Conservation (phyloP, 2,888 invertebrate genomes). For the Eudemis profundana region DNA sequence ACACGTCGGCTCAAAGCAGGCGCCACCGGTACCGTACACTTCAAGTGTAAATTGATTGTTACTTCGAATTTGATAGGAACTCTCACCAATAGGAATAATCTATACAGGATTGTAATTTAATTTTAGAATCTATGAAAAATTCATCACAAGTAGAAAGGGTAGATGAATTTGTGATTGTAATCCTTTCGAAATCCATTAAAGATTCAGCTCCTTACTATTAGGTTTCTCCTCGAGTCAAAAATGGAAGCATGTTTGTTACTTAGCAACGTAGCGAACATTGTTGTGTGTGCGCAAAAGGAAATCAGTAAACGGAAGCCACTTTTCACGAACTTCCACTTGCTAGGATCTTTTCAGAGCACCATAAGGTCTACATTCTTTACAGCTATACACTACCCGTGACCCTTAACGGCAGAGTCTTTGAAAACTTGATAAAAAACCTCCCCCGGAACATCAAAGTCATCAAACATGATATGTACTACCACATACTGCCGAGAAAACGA, state of each 20-base stretch:
- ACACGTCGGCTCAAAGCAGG: conserved; percentile 30
- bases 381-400: conserved; percentile 5
- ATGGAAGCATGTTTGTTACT: conserved; percentile 2
- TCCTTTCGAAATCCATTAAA: conserved; percentile 8
- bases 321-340: conserved; percentile 18
- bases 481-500: background rate
- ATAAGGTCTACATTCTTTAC: conserved; percentile 15
- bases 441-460: conserved; percentile 20
- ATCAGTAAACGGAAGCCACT: conserved; percentile 24
- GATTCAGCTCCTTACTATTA: background rate
- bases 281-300: conserved; percentile 24
- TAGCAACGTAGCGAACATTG: conserved; percentile 12
- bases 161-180: conserved; percentile 12
- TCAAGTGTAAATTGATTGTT: conserved; percentile 41
- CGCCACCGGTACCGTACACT: conserved; percentile 38
- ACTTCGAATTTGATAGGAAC: conserved; percentile 28
- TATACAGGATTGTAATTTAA: conserved; percentile 16
- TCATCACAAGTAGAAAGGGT: conserved; percentile 1
- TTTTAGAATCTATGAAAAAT: conserved; percentile 9
- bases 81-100: conserved; percentile 13
- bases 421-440: conserved; percentile 27
- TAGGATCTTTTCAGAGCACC: conserved; percentile 9
- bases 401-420: conserved; percentile 18
- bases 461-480: no score
- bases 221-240: background rate